Evolutionary conservation across 2,888 invertebrate genomes (phyloP), one percentile per base, ranked within the genome.

Genomic region (Mesorhabditis belari): DNA sequence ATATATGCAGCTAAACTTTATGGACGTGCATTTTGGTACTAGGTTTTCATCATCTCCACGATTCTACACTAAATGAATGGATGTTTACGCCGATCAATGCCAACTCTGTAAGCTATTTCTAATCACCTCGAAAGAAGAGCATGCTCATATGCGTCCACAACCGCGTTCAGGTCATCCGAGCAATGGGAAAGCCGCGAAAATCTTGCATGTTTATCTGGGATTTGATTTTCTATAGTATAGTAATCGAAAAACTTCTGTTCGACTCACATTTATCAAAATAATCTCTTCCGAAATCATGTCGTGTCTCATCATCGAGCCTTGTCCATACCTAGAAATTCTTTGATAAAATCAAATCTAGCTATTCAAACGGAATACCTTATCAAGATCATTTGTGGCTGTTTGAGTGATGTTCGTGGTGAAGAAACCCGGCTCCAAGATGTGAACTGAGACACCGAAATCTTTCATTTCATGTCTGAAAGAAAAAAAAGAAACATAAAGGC

Each of bases 351-450:
- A 12, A 6, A 12, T 35, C 9, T 35, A 35, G 35, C 35, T 35
- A 12, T 35, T 35, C 35, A 12, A 35, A n/a, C n/a, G n/a, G n/a
- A n/a, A n/a, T n/a, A n/a, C 69, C 1, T 58, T 57, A 35, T 71
- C 71, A 35, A 71, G 60, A 26, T 71, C 69, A 49, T 65, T 64
- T 2, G 71, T 71, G 9, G 71, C 71, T 2, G 71, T 67, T 56
- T 71, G 71, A 24, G 71, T 71, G n/a, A 71, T 71, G 44, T 67
- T 71, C 26, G 77, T 77, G 5, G 67, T 65, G 64, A 77, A 75
- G 65, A 73, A 77, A 28, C 78, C 78, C 2, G 78, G 78, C 61
- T 79, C 78, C 24, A 77, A 58, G 29, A 76, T 60, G 58, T 65
- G 61, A 9, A 77, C 77, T 12, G 63, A 52, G 1, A 77, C 73